Base-by-base conservation (phyloP, 2,888 invertebrate genomes). In the Crossocerus cetratus region DNA sequence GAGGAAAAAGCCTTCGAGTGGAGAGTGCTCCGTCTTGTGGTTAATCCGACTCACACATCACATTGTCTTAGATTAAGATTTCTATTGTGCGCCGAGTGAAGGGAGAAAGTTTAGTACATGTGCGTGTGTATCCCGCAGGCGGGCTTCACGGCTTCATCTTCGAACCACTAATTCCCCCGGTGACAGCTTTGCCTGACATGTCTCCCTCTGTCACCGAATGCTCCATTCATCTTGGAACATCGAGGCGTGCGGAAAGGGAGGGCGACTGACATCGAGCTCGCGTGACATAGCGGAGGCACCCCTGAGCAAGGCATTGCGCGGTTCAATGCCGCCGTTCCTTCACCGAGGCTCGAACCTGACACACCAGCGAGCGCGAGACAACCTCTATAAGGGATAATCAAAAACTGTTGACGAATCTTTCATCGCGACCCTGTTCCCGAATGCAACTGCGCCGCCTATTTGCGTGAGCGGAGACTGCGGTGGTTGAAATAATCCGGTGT, bases 161-260 rank as follows among this genome's bases (percentile, higher is more conserved):
- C 5, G 8, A 32, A 11, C 32, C 32, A 32, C 32, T 32, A 32
- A 32, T 11, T 23, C 14, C 18, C 53, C 16, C n/a, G 16, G 53
- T 18, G n/a, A 53, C 58, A 32, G 32, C 2, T 58, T 16, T 20
- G 22, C n/a, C 58, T 14, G 42, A 32, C 32, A 32, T 32, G 11
- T 32, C 32, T 32, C 32, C 32, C 32, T 32, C 32, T 32, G 66
- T 58, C 61, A 61, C 71, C 73, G 69, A 69, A 78, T 81, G 73
- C 73, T 71, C 71, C 78, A 78, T 81, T 76, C 78, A 67, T 77
- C 64, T 60, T 59, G 68, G 42, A 32, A 32, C 32, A 32, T 32
- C 21, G 65, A 58, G 65, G 61, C 53, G 77, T 65, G 66, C 68
- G 75, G 67, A 59, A 72, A 75, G 74, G 68, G 68, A 64, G 74